A percentile compares a stretch with the other conserved stretches of the same genome.
These are phyloP conservation scores for Tadarida brasiliensis DNA, from an alignment of 2,797 vertebrate genomes.

Conservation along the genomic window DNA sequence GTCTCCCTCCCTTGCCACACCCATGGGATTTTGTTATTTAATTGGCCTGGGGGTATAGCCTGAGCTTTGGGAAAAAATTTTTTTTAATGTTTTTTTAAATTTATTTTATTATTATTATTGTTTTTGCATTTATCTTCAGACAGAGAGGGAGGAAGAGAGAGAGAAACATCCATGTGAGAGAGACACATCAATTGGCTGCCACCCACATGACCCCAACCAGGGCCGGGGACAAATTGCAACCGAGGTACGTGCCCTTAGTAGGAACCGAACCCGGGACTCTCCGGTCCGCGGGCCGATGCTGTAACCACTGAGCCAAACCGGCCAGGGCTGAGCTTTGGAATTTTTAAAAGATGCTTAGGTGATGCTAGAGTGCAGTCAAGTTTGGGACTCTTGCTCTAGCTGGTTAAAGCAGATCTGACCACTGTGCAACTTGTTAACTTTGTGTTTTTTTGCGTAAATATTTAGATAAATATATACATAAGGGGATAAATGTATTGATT, in stretches of 20 bases:
- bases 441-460: not conserved
- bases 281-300: no score
- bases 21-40: slow-evolving; percentile 17
- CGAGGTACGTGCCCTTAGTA: no score
- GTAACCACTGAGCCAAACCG: no score
- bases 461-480: slow-evolving; percentile 48
- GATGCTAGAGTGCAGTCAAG: not conserved
- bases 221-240: no score
- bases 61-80: not conserved
- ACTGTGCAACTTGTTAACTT: not conserved
- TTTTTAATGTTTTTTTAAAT: not conserved
- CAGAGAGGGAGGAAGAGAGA: not conserved
- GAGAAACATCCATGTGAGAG: not conserved
- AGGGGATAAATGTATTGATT: slow-evolving; percentile 4
- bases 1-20: not conserved
- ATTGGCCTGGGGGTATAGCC: not conserved
- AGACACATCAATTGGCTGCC: no score
- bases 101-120: not conserved
- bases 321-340: not conserved
- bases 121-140: not conserved
- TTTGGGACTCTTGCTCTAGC: not conserved
- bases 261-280: no score
- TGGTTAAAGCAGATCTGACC: slow-evolving; percentile 49
- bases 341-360: slow-evolving; percentile 56
- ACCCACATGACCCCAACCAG: no score